Evolutionary conservation across 2,113 vertebrate species (phyloP), one percentile per base, ranked within the genome.

Genomic region (Xiphophorus maculatus): DNA sequence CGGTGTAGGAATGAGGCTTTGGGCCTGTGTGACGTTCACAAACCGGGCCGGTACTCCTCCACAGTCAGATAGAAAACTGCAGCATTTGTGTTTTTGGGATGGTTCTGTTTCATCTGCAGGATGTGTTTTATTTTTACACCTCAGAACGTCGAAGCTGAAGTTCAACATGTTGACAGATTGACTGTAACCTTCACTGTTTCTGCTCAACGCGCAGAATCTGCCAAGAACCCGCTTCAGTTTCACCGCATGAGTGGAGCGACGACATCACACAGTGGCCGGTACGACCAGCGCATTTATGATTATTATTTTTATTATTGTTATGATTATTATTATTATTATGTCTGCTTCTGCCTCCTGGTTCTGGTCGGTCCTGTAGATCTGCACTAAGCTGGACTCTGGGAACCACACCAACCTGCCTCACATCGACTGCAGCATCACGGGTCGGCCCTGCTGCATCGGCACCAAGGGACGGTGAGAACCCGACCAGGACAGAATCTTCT

Each of bases 261-360:
- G 97, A 99, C 94, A 99, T 99, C 94, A 98, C 97, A 90, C 96
- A 96, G 85, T 99, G 98, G 97, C 98, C 98, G 58, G 98, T 99
- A 89, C 95, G 97, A 89, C 14, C 13, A 5, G 35, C 10, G 2
- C 10, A 37, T 11, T 11, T 8, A 33, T 11, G 0, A 11, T 37
- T 37, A 37, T 37, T 35, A 35, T 10, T 1, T 1, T 33, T 8
- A 35, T 33, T 8, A 37, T 11, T 11, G 3, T 37, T 10, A 35
- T 35, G 9, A 35, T 10, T 33, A 33, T 9, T 0, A 10, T 35
- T 10, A 35, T 35, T 35, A 35, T 8, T 32, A 5, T 32, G 1
- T 42, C 12, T 42, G 10, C 2, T 37, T 37, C 35, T 35, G 35
- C 35, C 9, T 35, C 44, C 44, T 5, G 14, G 44, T 58, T 58